phyloP scores from a whole-genome alignment of 2,888 invertebrate genomes.

The Ypsolopha sequella region DNA sequence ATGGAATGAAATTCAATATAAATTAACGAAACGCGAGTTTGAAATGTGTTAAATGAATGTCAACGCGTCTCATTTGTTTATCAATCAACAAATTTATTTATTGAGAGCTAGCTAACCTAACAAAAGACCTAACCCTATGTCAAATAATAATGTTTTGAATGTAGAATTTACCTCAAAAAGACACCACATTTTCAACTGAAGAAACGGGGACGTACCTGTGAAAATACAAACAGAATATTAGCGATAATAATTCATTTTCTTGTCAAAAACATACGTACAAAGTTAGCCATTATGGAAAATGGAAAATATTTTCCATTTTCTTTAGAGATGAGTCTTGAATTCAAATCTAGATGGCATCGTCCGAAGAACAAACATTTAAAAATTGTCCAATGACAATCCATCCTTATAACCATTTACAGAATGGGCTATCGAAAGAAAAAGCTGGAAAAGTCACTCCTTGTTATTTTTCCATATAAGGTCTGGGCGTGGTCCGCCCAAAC shows the following conservation, averaged over 20 bases:
- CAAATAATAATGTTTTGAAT: not conserved
- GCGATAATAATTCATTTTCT: not conserved
- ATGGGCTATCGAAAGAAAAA: conserved; percentile 34
- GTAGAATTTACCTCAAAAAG: conserved; percentile 41
- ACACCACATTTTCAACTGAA: conserved; percentile 38
- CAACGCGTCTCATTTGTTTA: conserved; percentile 6
- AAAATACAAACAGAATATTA: conserved; percentile 19
- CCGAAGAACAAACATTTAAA: not conserved
- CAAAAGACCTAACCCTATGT: too few relatives aligned
- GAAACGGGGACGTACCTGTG: conserved; percentile 41
- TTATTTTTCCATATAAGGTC: conserved; percentile 50
- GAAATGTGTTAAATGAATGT: conserved; percentile 23
- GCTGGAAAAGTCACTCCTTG: conserved; percentile 40
- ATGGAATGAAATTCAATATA: conserved; percentile 60
- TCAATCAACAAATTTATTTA: too few relatives aligned
- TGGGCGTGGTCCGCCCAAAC: conserved; percentile 49
- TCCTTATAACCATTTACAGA: conserved; percentile 19
- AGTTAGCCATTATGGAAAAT: too few relatives aligned
- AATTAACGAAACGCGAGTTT: conserved; percentile 54
- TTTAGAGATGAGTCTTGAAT: not conserved
- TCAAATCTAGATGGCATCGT: conserved; percentile 3
- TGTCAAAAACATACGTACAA: not conserved
- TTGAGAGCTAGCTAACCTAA: too few relatives aligned
- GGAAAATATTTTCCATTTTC: too few relatives aligned
- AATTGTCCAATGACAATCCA: conserved; percentile 5